Conservation (phyloP, 2,888 invertebrate species). For the Pheosia tremula region DNA sequence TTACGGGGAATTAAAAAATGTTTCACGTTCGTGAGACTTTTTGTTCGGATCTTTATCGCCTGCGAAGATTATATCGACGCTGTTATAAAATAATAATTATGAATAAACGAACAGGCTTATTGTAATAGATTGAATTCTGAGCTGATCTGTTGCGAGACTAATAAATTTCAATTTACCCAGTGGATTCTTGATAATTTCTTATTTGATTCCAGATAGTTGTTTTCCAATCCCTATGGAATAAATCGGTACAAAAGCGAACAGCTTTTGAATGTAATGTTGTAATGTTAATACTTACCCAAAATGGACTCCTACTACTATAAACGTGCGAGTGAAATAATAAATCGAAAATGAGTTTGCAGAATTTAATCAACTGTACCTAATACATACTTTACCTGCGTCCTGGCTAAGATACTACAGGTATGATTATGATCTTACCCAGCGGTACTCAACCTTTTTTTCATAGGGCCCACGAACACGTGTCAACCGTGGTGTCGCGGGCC, state of each 20-base stretch:
- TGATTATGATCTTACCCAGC: neutral
- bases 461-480: no score
- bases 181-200: neutral
- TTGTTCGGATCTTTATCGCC: constrained; percentile 32
- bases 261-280: neutral
- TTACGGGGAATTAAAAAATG: constrained; percentile 33
- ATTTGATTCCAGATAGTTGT: no score
- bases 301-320: neutral
- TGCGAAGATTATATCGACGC: neutral
- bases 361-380: neutral
- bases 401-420: neutral
- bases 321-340: neutral
- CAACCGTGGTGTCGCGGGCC: no score
- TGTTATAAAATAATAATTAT: neutral
- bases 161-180: neutral
- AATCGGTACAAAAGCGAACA: no score
- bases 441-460: no score
- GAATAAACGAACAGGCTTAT: constrained; percentile 16
- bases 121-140: neutral
- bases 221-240: no score
- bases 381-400: neutral
- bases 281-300: neutral
- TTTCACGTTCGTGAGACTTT: constrained; percentile 25
- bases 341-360: neutral
- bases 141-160: neutral